These are phyloP conservation scores for Athripsodes cinereus DNA, from an alignment of 2,888 invertebrate genomes.

Conservation along the genomic window DNA sequence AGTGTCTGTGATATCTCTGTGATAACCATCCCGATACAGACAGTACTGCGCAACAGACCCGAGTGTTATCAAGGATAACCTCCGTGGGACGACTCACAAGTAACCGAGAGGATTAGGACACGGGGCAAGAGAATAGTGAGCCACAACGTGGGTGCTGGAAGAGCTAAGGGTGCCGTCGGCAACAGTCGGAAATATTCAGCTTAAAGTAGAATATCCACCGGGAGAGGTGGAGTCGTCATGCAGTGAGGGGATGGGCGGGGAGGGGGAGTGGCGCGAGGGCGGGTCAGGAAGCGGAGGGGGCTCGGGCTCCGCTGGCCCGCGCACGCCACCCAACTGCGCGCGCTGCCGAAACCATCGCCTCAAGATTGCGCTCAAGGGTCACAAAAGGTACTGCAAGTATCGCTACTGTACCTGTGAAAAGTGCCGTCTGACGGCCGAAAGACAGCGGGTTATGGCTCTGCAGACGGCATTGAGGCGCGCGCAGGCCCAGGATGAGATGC, in stretches of 20 bases:
- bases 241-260: constrained; percentile 43
- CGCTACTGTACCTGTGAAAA: constrained; percentile 80
- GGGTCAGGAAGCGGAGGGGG: constrained; percentile 48
- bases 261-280: constrained; percentile 42
- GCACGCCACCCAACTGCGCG: constrained; percentile 88
- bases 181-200: constrained; percentile 23
- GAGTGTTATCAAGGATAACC: no score
- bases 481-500: constrained; percentile 77
- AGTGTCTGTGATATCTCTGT: no score
- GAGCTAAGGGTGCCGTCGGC: neutral
- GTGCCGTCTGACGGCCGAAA: constrained; percentile 78
- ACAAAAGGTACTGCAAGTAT: constrained; percentile 87
- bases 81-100: neutral
- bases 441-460: constrained; percentile 84
- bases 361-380: constrained; percentile 82
- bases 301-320: constrained; percentile 56
- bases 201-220: constrained; percentile 21
- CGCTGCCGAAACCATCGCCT: constrained; percentile 89
- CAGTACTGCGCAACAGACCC: no score
- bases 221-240: constrained; percentile 26
- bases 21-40: no score
- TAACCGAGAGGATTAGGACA: neutral
- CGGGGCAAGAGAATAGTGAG: no score
- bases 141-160: no score
- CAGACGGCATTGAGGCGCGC: constrained; percentile 80